phyloP scores from a whole-genome alignment of 2,888 invertebrate genomes.

The Blomia tropicalis region DNA sequence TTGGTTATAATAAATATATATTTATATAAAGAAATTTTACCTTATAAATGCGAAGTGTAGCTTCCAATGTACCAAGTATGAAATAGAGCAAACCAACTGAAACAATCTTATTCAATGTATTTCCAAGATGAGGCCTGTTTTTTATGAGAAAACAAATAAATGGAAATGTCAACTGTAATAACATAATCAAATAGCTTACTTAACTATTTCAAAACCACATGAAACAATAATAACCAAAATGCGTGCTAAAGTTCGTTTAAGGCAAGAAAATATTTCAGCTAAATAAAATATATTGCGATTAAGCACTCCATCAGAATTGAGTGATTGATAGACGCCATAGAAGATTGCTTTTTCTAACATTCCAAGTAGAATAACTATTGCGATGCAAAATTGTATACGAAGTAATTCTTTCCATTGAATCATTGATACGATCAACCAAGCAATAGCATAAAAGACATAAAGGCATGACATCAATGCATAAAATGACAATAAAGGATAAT shows the following conservation, averaged over 20 bases:
- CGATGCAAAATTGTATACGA: constrained; percentile 89
- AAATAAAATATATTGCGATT: constrained; percentile 57
- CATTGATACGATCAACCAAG: constrained; percentile 66
- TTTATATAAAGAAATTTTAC: constrained; percentile 30
- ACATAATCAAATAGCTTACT: too few species aligned
- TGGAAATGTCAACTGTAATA: too few species aligned
- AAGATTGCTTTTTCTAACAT: constrained; percentile 58
- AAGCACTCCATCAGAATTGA: constrained; percentile 50
- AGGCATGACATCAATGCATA: constrained; percentile 75
- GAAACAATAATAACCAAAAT: constrained; percentile 89
- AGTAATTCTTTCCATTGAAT: constrained; percentile 77
- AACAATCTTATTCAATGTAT: constrained; percentile 70
- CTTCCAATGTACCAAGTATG: constrained; percentile 64
- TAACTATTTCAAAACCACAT: constrained; percentile 85
- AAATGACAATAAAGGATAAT: constrained; percentile 74
- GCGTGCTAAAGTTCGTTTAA: constrained; percentile 72
- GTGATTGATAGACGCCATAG: constrained; percentile 67
- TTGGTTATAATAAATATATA: not conserved
- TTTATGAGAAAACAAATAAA: constrained; percentile 29
- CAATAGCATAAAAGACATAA: constrained; percentile 61
- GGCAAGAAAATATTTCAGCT: constrained; percentile 78
- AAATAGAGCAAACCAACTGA: constrained; percentile 69
- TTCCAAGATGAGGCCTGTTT: constrained; percentile 70
- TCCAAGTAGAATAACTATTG: constrained; percentile 65
- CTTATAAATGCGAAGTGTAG: constrained; percentile 54